These are phyloP conservation scores for Parasteatoda tepidariorum DNA, from an alignment of 1,140 invertebrate species.

Conservation along the genomic window DNA sequence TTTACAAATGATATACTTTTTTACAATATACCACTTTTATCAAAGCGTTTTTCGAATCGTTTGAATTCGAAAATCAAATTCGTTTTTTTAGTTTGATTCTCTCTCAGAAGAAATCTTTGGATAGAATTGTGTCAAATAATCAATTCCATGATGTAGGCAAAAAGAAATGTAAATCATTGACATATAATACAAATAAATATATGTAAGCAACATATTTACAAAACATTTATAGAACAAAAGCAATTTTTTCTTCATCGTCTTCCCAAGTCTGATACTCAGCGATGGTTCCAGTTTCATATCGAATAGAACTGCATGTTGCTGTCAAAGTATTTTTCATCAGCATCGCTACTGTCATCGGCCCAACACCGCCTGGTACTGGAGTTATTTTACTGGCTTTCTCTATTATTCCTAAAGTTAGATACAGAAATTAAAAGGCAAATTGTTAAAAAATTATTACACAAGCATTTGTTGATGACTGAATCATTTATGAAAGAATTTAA, in stretches of 20 bases:
- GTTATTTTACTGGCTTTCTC: slow-evolving; percentile 83
- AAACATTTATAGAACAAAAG: slow-evolving; percentile 54
- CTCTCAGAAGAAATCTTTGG: no score
- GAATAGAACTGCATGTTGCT: slow-evolving; percentile 73
- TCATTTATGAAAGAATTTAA: no score
- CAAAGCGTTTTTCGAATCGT: no score
- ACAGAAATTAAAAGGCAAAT: not conserved
- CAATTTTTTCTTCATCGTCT: slow-evolving; percentile 43
- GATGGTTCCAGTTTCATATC: slow-evolving; percentile 58
- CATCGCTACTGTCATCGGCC: slow-evolving; percentile 91
- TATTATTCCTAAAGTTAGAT: slow-evolving; percentile 70
- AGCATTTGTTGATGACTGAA: not conserved
- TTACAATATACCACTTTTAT: no score
- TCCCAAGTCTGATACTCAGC: slow-evolving; percentile 47
- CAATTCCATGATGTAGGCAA: no score
- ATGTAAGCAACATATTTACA: no score
- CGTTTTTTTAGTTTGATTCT: no score
- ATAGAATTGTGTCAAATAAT: no score
- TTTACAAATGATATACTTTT: no score
- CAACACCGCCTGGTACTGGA: slow-evolving; percentile 88
- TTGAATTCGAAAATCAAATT: no score
- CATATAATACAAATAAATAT: no score
- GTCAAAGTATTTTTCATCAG: slow-evolving; percentile 85
- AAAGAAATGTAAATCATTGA: no score
- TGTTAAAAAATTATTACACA: not conserved